Evolutionary conservation across 2,888 invertebrate genomes (phyloP), one percentile per base, ranked within the genome.

Genomic region (Lepidocyrtoides sp.): DNA sequence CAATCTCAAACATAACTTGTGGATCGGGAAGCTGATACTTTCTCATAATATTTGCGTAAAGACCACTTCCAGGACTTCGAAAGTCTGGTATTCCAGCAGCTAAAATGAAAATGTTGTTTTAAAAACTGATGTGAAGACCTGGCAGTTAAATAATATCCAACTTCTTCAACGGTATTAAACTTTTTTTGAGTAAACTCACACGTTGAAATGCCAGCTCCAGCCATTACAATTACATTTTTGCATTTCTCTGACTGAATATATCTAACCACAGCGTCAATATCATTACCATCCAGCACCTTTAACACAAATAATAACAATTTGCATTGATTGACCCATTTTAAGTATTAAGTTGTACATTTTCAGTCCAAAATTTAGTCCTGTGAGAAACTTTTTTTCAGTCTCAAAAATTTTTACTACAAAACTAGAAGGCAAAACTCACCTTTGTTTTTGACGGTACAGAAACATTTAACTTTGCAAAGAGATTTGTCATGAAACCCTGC

Each of bases 1-100:
- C 97, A 83, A 99, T 96, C 95, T 98, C 98, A 95, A 99, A 99
- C 94, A 99, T 98, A 0, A 98, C 98, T 95, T 98, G 97, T 0
- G 99, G 99, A 95, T 98, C 96, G 0, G 98, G 98, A 63, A 99
- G 96, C 93, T 99, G 97, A 95, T 98, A 99, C 95, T 99, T 98
- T 94, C 97, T 96, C 84, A 92, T 91, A 69, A 99, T 96, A 95
- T 99, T 99, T 95, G 97, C 97, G 95, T 99, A 99, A 0, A 99
- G 96, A 0, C 99, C 99, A 85, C 98, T 97, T 36, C 97, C 98
- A 0, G 99, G 98, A 23, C 98, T 98, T 26, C 99, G 97, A 95
- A 99, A 99, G 95, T 99, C 99, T 23, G 99, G 99, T 94, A 99
- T 99, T 48, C 99, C 99, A 86, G 98, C 98, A 94, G 98, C 98